phyloP scores from a whole-genome alignment of 2,888 invertebrate species.

The Catocala fraxini region DNA sequence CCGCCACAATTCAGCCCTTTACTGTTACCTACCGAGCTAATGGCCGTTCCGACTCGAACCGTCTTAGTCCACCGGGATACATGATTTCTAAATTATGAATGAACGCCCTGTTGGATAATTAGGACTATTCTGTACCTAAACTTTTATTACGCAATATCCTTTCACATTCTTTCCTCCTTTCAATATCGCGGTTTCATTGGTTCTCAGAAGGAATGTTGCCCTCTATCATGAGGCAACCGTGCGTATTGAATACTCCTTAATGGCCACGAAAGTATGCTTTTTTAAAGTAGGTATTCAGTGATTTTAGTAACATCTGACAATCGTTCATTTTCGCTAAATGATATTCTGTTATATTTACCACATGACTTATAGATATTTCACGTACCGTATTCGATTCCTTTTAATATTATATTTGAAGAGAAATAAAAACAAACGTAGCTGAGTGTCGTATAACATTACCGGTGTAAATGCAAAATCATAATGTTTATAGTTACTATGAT shows the following conservation, averaged over 20 bases:
- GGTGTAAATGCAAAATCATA: constrained; percentile 44
- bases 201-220: constrained; percentile 1
- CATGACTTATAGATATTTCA: constrained; percentile 37
- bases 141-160: background rate
- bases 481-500: constrained; percentile 66
- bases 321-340: constrained; percentile 32
- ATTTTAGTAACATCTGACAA: constrained; percentile 37
- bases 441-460: constrained; percentile 54
- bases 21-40: constrained; percentile 65
- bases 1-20: constrained; percentile 80
- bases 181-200: constrained; percentile 18
- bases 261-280: constrained; percentile 17
- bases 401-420: constrained; percentile 55
- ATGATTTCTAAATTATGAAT: constrained; percentile 44
- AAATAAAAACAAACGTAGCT: constrained; percentile 57
- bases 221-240: constrained; percentile 1
- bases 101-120: background rate
- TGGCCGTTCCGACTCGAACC: constrained; percentile 52
- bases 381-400: constrained; percentile 45
- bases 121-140: background rate
- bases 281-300: constrained; percentile 25
- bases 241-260: background rate
- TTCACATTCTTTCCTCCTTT: constrained; percentile 17
- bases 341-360: constrained; percentile 35
- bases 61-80: constrained; percentile 37